A percentile compares a stretch with the other conserved stretches of the same genome.
phyloP scores from a whole-genome alignment of 2,888 invertebrate genomes.

The Aromia moschata region DNA sequence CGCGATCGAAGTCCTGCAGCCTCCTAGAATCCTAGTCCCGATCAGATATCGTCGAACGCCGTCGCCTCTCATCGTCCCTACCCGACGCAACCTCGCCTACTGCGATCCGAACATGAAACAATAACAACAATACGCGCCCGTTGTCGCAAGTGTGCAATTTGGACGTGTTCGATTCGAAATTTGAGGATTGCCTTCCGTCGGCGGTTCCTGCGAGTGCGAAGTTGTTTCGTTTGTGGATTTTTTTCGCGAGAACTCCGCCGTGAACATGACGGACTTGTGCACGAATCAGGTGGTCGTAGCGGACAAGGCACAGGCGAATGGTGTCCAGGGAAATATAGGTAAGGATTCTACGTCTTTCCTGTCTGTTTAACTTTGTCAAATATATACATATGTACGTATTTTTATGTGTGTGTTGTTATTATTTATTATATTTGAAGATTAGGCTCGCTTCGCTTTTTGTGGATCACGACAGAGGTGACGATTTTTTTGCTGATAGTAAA shows the following conservation, averaged over 20 bases:
- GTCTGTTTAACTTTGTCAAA: too few relatives aligned
- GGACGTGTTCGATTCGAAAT: constrained; percentile 20
- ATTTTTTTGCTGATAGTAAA: too few relatives aligned
- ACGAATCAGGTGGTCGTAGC: constrained; percentile 30
- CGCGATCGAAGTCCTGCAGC: constrained; percentile 34
- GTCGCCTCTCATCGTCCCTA: constrained; percentile 24
- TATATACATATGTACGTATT: too few relatives aligned
- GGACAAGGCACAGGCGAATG: constrained; percentile 32
- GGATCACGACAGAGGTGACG: too few relatives aligned
- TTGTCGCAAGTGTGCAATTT: constrained; percentile 34
- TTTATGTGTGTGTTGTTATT: too few relatives aligned
- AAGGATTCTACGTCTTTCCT: too few relatives aligned
- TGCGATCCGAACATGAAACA: constrained; percentile 28
- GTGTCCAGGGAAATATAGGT: constrained; percentile 30
- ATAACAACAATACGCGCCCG: constrained; percentile 29
- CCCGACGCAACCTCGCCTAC: constrained; percentile 15
- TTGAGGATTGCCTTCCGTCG: constrained; percentile 20
- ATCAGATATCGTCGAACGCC: constrained; percentile 31
- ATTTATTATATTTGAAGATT: too few relatives aligned
- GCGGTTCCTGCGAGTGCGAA: constrained; percentile 4
- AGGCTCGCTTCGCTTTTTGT: too few relatives aligned
- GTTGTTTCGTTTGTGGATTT: constrained; percentile 10
- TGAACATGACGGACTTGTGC: constrained; percentile 37
- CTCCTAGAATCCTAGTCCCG: constrained; percentile 23
- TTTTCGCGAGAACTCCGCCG: constrained; percentile 13